Base-by-base conservation (phyloP, 2,888 invertebrate species). In the Sphaerophoria rueppellii region DNA sequence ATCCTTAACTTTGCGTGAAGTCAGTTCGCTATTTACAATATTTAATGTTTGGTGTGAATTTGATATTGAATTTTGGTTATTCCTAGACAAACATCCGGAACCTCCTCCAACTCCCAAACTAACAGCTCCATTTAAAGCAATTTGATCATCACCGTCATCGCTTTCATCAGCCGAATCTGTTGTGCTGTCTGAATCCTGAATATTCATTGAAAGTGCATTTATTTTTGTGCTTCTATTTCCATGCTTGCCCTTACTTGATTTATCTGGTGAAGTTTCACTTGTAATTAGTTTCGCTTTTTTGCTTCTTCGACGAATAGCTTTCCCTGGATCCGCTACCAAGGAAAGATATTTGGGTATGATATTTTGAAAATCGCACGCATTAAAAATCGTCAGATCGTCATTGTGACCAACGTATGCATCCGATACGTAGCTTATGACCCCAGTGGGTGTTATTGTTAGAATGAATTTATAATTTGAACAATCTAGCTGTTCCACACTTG, bases 381-480 rank as follows among this genome's bases (percentile, higher is more conserved):
- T 91, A 54, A 91, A 91, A 80, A 91, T 88, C 55, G 91, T 90
- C 24, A 91, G 79, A 80, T 91, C 91, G 70, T 91, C 91, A 58
- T 90, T 90, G 78, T 90, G 89, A 2, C 91, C 92, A 7, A 90
- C 89, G 87, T 88, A 91, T 4, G 90, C 90, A 34, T 91, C 90
- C 4, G 92, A 91, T 3, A 91, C 88, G 61, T 90, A 91, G 69
- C 91, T 90, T 3, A 91, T 90, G 16, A 91, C 88, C 88, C 92
- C 90, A 82, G 90, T 90, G 6, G 91, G 90, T 57, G 90, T 90
- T 70, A 91, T 89, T 82, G 91, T 90, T 55, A 91, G 86, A 75
- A 91, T 91, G 69, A 90, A 91, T 87, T 91, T 91, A 77, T 90
- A 91, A 81, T 89, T 91, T 82, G 86, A 83, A 81, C 90, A 91